Percentiles rank a stretch among this genome's conserved stretches.
Evolutionary conservation across 2,113 vertebrate species (phyloP).

Genomic region (Seriola aureovittata): DNA sequence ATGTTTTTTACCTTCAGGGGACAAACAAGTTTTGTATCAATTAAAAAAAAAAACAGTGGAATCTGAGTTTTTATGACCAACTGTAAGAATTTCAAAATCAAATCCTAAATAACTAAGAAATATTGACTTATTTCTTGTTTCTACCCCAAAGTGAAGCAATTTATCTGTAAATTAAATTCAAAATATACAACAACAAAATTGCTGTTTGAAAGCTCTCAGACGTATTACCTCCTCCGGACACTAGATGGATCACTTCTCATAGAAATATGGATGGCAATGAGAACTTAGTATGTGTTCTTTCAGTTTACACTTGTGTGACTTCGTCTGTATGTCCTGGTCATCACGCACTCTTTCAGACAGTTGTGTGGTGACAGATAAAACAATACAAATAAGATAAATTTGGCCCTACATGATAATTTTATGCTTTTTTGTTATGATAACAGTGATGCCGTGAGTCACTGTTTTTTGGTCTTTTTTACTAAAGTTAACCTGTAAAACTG

Average conservation of each 20-base stretch:
- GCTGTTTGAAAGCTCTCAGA: background rate
- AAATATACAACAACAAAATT: background rate
- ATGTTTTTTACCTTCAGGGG: background rate
- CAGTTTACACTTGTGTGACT: background rate
- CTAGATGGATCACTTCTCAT: constrained; percentile 45
- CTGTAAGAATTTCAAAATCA: background rate
- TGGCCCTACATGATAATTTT: background rate
- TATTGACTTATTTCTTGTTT: background rate
- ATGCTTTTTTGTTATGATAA: no score
- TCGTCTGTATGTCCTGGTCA: background rate
- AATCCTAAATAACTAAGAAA: background rate
- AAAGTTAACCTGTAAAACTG: background rate
- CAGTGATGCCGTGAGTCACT: background rate
- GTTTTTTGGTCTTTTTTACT: background rate
- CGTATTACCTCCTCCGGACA: constrained; percentile 3
- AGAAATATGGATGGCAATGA: background rate
- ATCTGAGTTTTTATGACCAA: no score
- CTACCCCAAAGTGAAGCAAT: background rate
- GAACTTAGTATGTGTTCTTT: background rate
- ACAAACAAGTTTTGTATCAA: constrained; percentile 13
- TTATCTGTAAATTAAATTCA: background rate
- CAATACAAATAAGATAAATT: background rate
- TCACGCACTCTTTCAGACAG: background rate
- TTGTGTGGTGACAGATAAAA: constrained; percentile 1
- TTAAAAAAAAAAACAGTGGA: background rate